Conservation (phyloP, 2,113 vertebrate species). For the Stigmatopora argus region DNA sequence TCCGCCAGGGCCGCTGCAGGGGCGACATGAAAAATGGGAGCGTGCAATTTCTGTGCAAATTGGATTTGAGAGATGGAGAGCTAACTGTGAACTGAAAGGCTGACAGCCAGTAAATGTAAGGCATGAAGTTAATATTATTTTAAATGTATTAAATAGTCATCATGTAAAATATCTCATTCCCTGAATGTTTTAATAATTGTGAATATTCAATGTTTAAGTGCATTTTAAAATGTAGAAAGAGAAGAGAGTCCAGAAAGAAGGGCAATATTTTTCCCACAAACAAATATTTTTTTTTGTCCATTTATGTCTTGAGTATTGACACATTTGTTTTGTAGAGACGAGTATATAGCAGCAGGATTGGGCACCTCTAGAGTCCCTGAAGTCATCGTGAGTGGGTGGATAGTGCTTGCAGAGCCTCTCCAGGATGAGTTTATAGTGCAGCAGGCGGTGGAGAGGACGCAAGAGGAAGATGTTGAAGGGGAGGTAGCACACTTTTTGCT, state of each 20-base stretch:
- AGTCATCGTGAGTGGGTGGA: slow-evolving; percentile 81
- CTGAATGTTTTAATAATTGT: background rate
- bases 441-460: slow-evolving; percentile 87
- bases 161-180: background rate
- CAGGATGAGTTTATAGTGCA: slow-evolving; percentile 97
- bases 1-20: slow-evolving; percentile 84
- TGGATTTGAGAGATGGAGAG: background rate
- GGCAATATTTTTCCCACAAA: background rate
- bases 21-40: background rate
- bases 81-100: background rate
- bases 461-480: slow-evolving; percentile 94
- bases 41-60: background rate
- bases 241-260: background rate
- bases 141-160: too few species aligned
- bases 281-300: background rate
- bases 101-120: too few species aligned
- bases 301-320: background rate
- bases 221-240: background rate
- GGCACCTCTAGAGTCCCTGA: slow-evolving; percentile 88
- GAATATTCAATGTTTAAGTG: background rate
- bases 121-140: too few species aligned
- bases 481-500: slow-evolving; percentile 93
- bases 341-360: background rate
- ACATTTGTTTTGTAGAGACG: background rate
- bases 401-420: slow-evolving; percentile 93